Conservation (phyloP, 2,797 vertebrate species). For the Botia almorhae region DNA sequence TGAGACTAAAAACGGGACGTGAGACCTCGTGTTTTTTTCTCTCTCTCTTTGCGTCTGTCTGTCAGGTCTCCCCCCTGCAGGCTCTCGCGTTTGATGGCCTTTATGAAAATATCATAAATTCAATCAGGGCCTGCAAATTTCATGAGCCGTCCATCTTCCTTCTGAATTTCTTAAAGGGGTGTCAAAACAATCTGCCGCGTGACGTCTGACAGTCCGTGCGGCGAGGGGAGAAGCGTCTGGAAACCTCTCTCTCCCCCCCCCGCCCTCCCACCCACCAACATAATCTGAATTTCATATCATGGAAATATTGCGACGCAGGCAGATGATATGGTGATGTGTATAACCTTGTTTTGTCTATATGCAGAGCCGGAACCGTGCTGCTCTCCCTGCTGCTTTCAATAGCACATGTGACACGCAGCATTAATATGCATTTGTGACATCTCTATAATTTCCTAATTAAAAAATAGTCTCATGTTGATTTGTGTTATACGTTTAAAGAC, state of each 20-base stretch:
- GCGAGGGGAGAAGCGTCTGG: not conserved
- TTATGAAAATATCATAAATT: slow-evolving; percentile 92
- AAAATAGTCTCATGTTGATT: not conserved
- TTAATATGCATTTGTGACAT: not conserved
- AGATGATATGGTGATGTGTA: slow-evolving; percentile 50
- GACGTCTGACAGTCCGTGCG: slow-evolving; percentile 79
- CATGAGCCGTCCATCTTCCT: slow-evolving; percentile 88
- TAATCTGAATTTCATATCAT: slow-evolving; percentile 80
- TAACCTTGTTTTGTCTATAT: slow-evolving; percentile 19
- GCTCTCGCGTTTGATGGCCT: slow-evolving; percentile 84
- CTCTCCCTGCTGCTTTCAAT: not conserved
- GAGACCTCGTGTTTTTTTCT: slow-evolving; percentile 40
- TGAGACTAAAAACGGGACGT: not conserved
- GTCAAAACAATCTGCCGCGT: slow-evolving; percentile 90
- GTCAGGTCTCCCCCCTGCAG: slow-evolving; percentile 73
- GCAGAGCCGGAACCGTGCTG: not conserved
- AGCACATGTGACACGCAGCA: not conserved
- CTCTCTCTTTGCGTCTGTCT: slow-evolving; percentile 32
- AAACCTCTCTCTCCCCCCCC: slow-evolving; percentile 54
- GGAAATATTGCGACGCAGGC: slow-evolving; percentile 68
- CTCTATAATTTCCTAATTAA: not conserved
- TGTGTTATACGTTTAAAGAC: not conserved
- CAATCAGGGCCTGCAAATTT: slow-evolving; percentile 95
- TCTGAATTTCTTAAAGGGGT: slow-evolving; percentile 87
- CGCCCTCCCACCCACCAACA: slow-evolving; percentile 37